A percentile compares a stretch with the other conserved stretches of the same genome.
Evolutionary conservation across 2,113 vertebrate genomes (phyloP).

Genomic region (Campylomormyrus tamandua): DNA sequence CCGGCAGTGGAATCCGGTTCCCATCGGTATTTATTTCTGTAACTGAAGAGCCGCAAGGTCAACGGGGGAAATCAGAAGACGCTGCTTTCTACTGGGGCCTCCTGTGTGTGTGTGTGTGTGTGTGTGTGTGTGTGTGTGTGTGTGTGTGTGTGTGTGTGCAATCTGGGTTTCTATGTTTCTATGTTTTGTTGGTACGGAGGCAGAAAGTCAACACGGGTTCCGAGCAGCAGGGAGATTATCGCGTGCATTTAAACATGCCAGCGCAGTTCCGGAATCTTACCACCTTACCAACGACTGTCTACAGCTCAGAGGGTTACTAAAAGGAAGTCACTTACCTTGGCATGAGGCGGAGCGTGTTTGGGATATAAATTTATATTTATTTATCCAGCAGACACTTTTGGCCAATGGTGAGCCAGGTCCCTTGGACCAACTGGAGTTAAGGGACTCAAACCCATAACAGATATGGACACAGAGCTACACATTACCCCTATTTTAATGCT

Average conservation of each 20-base stretch:
- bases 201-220: neutral
- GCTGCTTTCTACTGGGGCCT: neutral
- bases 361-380: neutral
- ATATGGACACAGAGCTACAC: neutral
- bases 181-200: neutral
- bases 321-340: neutral
- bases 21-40: slow-evolving; percentile 39
- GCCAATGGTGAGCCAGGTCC: neutral
- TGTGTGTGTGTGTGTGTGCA: no score
- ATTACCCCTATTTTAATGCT: slow-evolving; percentile 26
- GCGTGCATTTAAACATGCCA: neutral
- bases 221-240: neutral
- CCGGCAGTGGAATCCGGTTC: slow-evolving; percentile 43
- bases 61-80: slow-evolving; percentile 26
- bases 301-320: neutral
- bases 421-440: neutral
- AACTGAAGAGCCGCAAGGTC: slow-evolving; percentile 48
- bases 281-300: neutral
- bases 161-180: neutral
- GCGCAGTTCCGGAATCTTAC: neutral
- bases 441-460: neutral
- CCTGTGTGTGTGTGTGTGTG: no score
- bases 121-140: no score
- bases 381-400: neutral
- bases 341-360: neutral